Conservation (phyloP, 2,888 invertebrate species). For the Pyrrhia umbra region DNA sequence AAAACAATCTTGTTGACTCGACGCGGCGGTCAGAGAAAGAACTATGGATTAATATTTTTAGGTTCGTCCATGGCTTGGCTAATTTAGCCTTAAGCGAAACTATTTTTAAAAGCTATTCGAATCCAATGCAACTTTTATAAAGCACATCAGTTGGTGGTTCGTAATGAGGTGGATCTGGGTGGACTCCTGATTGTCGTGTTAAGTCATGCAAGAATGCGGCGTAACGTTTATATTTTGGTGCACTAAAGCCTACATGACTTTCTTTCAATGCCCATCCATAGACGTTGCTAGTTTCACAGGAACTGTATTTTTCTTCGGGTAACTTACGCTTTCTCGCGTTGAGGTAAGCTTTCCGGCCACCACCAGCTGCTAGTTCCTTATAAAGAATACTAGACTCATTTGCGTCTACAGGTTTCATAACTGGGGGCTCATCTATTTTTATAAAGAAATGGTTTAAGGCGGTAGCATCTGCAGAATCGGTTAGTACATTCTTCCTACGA, state of each 20-base stretch:
- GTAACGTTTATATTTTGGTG: slow-evolving; percentile 14
- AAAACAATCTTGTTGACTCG: too few relatives aligned
- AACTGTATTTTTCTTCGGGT: slow-evolving; percentile 29
- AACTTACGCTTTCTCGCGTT: slow-evolving; percentile 17
- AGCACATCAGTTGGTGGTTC: neutral
- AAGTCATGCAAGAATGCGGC: slow-evolving; percentile 3
- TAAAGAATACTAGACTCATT: slow-evolving; percentile 22
- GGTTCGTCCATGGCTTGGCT: neutral
- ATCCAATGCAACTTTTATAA: slow-evolving; percentile 1
- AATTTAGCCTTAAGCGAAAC: neutral
- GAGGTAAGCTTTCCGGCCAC: slow-evolving; percentile 32
- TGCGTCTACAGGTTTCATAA: slow-evolving; percentile 32
- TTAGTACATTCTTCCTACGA: slow-evolving; percentile 1
- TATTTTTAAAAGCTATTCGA: neutral
- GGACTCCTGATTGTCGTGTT: slow-evolving; percentile 22
- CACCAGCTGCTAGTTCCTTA: slow-evolving; percentile 1
- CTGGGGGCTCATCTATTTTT: neutral
- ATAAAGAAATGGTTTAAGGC: slow-evolving; percentile 4
- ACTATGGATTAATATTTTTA: too few relatives aligned
- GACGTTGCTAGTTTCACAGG: slow-evolving; percentile 17
- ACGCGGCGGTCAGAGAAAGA: too few relatives aligned
- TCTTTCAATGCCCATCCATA: slow-evolving; percentile 27
- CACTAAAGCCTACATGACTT: neutral
- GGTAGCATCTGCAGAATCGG: neutral
- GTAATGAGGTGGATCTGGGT: slow-evolving; percentile 32